A percentile compares a stretch with the other conserved stretches of the same genome.
phyloP scores from a whole-genome alignment of 1,140 invertebrate species.

The Camponotus floridanus region DNA sequence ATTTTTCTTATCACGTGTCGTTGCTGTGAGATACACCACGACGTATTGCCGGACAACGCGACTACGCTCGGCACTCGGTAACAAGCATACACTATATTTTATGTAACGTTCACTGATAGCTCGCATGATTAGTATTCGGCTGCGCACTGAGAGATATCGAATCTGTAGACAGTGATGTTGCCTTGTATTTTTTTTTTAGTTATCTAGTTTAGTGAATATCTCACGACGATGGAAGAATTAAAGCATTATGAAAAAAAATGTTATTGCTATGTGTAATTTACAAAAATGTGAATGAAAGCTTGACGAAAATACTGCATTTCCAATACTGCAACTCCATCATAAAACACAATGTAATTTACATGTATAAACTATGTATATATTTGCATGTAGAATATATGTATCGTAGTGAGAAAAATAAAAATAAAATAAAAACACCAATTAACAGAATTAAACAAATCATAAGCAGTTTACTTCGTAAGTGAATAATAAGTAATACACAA shows the following conservation, averaged over 20 bases:
- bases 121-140: constrained; percentile 31
- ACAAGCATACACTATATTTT: constrained; percentile 36
- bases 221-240: not conserved
- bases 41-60: constrained; percentile 16
- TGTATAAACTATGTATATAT: not conserved
- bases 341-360: not conserved
- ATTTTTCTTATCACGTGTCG: constrained; percentile 30
- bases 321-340: constrained; percentile 18
- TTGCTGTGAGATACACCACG: constrained; percentile 41
- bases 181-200: constrained; percentile 21
- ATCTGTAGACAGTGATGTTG: constrained; percentile 65
- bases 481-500: not conserved
- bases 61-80: constrained; percentile 39
- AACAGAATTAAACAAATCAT: not conserved
- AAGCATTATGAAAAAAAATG: not conserved
- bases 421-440: constrained; percentile 11
- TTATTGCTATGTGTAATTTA: not conserved
- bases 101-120: constrained; percentile 39
- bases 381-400: not conserved
- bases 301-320: constrained; percentile 25
- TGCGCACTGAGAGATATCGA: constrained; percentile 22
- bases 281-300: constrained; percentile 9
- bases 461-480: not conserved
- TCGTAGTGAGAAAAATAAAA: not conserved
- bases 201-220: not conserved